These are phyloP conservation scores for Liolophura sinensis DNA, from an alignment of 1,140 invertebrate genomes.

Conservation along the genomic window DNA sequence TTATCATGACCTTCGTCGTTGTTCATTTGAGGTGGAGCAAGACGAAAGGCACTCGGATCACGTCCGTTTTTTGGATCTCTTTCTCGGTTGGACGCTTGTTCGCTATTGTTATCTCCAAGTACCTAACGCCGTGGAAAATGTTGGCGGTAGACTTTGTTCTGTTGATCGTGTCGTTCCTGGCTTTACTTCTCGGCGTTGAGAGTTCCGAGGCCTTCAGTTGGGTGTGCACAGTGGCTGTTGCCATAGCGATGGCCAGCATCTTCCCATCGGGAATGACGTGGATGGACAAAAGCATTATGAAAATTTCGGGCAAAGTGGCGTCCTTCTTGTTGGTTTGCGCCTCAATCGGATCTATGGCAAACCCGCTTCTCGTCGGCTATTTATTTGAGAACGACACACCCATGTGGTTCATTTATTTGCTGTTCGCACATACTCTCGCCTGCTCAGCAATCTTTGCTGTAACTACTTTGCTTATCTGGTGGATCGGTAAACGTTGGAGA, in stretches of 20 bases:
- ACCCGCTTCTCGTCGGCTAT: constrained; percentile 24
- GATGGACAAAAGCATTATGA: constrained; percentile 28
- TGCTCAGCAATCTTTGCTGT: constrained; percentile 21
- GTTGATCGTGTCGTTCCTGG: neutral
- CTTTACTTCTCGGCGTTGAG: neutral
- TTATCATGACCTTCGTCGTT: constrained; percentile 29
- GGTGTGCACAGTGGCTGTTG: constrained; percentile 13
- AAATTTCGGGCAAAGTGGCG: constrained; percentile 23
- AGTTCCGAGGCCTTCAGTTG: constrained; percentile 9
- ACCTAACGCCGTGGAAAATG: constrained; percentile 18
- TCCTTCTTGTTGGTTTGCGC: constrained; percentile 29
- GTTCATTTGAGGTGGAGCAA: constrained; percentile 26
- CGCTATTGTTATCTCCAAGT: constrained; percentile 23
- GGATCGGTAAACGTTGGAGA: too few species aligned
- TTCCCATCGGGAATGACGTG: constrained; percentile 29
- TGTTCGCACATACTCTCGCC: constrained; percentile 17
- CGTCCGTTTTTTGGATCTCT: constrained; percentile 25
- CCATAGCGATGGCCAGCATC: constrained; percentile 23
- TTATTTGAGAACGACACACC: constrained; percentile 28
- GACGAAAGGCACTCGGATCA: constrained; percentile 21
- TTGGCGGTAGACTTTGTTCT: constrained; percentile 4
- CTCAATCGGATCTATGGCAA: constrained; percentile 22
- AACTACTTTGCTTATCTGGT: too few species aligned
- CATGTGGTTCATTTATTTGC: constrained; percentile 35
- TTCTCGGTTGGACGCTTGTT: constrained; percentile 24